phyloP scores from a whole-genome alignment of 2,888 invertebrate species.

The Morpho helenor region DNA sequence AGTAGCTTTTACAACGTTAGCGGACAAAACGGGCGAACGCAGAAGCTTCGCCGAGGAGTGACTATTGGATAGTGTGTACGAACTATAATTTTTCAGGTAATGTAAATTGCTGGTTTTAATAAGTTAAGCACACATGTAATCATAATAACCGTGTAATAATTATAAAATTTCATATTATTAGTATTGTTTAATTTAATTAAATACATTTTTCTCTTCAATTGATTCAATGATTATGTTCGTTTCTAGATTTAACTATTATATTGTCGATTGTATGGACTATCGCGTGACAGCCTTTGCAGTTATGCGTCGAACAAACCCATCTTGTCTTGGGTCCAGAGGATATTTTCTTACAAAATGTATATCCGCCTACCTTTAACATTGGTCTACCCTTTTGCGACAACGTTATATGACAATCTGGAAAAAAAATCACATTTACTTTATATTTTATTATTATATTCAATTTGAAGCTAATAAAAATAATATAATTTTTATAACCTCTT shows the following conservation, averaged over 20 bases:
- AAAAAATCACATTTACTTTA: not conserved
- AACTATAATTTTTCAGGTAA: too few relatives aligned
- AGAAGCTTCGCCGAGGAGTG: too few relatives aligned
- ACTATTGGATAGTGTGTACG: too few relatives aligned
- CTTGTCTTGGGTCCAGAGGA: conserved; percentile 22
- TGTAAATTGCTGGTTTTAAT: too few relatives aligned
- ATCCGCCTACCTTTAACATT: conserved; percentile 28
- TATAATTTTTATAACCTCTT: too few relatives aligned
- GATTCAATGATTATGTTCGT: conserved; percentile 23
- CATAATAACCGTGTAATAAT: too few relatives aligned
- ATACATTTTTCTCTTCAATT: not conserved
- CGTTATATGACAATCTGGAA: conserved; percentile 23
- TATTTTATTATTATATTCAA: too few relatives aligned
- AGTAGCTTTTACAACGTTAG: too few relatives aligned
- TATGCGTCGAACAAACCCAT: conserved; percentile 44
- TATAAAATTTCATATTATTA: too few relatives aligned
- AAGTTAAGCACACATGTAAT: too few relatives aligned
- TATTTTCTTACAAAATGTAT: conserved; percentile 33
- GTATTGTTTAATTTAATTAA: not conserved
- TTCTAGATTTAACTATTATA: conserved; percentile 34
- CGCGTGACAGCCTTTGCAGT: conserved; percentile 31
- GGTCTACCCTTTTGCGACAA: conserved; percentile 29
- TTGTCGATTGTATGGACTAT: conserved; percentile 33
- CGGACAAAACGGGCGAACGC: too few relatives aligned
- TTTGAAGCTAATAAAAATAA: not conserved